Evolutionary conservation across 2,888 invertebrate species (phyloP).

Genomic region (Brachylomia viminalis): DNA sequence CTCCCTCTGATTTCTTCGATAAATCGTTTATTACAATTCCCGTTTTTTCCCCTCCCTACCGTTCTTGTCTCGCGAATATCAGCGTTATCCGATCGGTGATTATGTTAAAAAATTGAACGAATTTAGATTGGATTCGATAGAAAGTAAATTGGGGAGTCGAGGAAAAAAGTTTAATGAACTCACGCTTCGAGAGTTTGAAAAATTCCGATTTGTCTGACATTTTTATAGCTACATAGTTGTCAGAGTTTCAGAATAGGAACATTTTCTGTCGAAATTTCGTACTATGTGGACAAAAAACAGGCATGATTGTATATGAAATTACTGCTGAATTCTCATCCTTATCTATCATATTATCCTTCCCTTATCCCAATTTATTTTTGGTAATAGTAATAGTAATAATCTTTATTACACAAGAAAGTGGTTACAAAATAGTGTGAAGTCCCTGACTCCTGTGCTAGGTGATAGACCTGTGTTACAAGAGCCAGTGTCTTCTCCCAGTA

Average conservation of each 20-base stretch:
- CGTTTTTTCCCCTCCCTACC: slow-evolving; percentile 69
- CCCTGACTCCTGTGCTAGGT: too few species aligned
- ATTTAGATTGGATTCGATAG: slow-evolving; percentile 79
- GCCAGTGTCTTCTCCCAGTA: too few species aligned
- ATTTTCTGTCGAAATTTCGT: background rate
- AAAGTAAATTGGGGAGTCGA: slow-evolving; percentile 78
- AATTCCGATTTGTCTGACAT: slow-evolving; percentile 66
- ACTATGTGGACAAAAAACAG: background rate
- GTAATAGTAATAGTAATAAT: too few species aligned
- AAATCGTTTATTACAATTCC: slow-evolving; percentile 85
- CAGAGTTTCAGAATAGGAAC: slow-evolving; percentile 38
- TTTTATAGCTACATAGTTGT: slow-evolving; percentile 55
- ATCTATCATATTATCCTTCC: background rate
- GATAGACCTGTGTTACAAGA: too few species aligned
- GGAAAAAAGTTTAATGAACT: slow-evolving; percentile 82
- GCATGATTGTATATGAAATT: background rate
- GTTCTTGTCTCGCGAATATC: slow-evolving; percentile 80
- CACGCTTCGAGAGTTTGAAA: slow-evolving; percentile 69
- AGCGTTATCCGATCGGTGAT: slow-evolving; percentile 80
- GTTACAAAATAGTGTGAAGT: too few species aligned
- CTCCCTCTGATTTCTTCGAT: slow-evolving; percentile 84
- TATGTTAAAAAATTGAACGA: slow-evolving; percentile 83
- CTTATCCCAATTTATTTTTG: background rate
- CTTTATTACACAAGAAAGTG: too few species aligned
- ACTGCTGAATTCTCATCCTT: background rate